Evolutionary conservation across 2,888 invertebrate genomes (phyloP), one percentile per base, ranked within the genome.

Genomic region (Idaea dimidiata): DNA sequence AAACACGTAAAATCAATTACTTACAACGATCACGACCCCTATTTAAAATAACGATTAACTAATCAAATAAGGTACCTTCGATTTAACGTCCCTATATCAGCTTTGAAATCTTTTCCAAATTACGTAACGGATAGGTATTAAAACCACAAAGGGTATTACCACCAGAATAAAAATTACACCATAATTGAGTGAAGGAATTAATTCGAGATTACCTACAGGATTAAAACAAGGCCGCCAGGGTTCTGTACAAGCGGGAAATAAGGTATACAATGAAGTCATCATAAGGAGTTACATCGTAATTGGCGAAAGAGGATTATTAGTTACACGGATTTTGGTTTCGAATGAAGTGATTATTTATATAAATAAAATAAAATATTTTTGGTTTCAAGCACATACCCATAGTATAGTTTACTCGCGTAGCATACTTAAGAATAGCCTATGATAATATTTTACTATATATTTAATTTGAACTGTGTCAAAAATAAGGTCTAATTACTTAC

Each of bases 261-360:
- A 56, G 16, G 43, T 59, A n/a, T n/a, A 33, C 56, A 32, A 18
- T 56, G 33, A 10, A 18, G 33, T 17, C 33, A 10, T 60, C 43
- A 43, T 43, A 43, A 24, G 43, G 14, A 43, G 18, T 32, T 55
- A 57, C 58, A 58, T 59, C 53, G n/a, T 61, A 63, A 63, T 63
- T 60, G 58, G 60, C 33, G 33, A 33, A 59, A 62, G 62, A 58
- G 62, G 60, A 60, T 60, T 60, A 43, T 14, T 43, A 43, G 58
- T 6, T 31, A 31, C 17, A 54, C n/a, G 16, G 58, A 8, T 58
- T 57, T 24, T 8, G 43, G 8, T 14, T 10, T 43, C 14, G 10
- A 43, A 8, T 43, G 43, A 43, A 43, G 43, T 43, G 43, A 14
- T 0, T 32, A 54, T 55, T 58, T 24, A 3, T 24, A 24, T 24